A percentile compares a stretch with the other conserved stretches of the same genome.
Conservation (phyloP, 2,113 vertebrate species). For the Pseudolaguvia tuberculata region DNA sequence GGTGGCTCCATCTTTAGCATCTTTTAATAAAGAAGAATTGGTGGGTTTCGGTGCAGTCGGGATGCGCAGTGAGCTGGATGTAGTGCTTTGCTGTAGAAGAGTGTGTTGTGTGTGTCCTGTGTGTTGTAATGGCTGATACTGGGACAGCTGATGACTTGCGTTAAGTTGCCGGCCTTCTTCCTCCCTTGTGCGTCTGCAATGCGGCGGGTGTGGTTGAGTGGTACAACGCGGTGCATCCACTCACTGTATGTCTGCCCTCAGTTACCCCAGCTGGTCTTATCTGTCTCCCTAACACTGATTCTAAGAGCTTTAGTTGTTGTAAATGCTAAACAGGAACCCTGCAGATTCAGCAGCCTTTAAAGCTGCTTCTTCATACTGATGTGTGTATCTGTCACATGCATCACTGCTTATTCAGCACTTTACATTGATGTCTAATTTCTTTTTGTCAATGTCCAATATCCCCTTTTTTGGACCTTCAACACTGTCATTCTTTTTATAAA, state of each 20-base stretch:
- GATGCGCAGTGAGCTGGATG: background rate
- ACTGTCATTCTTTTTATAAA: background rate
- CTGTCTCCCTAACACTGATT: background rate
- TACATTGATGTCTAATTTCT: background rate
- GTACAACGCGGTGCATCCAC: constrained; percentile 12
- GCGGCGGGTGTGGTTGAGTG: constrained; percentile 58
- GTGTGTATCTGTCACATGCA: background rate
- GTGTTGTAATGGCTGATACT: background rate
- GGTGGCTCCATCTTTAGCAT: background rate
- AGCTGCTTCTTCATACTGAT: background rate
- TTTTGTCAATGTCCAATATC: background rate
- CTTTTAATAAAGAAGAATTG: too few relatives aligned
- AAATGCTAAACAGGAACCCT: background rate
- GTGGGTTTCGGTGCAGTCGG: too few relatives aligned
- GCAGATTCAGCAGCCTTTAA: background rate
- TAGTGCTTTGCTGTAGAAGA: background rate
- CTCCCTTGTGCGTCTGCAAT: constrained; percentile 54
- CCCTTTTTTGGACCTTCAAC: background rate
- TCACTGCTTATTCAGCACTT: background rate
- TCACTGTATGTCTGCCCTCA: constrained; percentile 11
- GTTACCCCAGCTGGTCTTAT: background rate
- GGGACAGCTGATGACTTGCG: constrained; percentile 38
- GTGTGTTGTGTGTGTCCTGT: background rate
- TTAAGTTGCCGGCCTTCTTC: constrained; percentile 42
- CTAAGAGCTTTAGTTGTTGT: background rate